Evolutionary conservation across 2,888 invertebrate genomes (phyloP).

Genomic region (Hyalella azteca): DNA sequence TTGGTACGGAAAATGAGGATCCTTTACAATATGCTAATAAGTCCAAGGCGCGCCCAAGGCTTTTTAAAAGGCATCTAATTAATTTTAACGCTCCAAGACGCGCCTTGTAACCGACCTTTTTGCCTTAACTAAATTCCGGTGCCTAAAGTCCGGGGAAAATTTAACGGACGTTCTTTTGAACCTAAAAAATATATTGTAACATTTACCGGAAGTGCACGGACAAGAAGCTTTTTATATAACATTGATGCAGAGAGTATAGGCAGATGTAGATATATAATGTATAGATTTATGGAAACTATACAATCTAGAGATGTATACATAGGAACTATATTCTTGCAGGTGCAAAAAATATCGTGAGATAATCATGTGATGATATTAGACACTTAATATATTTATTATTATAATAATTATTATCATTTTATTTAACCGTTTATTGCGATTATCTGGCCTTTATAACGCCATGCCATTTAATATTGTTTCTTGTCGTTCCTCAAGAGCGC

Average conservation of each 20-base stretch:
- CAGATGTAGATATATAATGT: neutral
- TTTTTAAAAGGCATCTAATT: slow-evolving; percentile 13
- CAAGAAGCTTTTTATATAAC: neutral
- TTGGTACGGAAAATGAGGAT: neutral
- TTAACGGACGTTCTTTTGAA: neutral
- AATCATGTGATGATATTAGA: neutral
- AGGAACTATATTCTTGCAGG: neutral
- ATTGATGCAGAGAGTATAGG: neutral
- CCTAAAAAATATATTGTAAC: neutral
- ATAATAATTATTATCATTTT: too few relatives aligned
- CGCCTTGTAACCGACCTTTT: too few relatives aligned
- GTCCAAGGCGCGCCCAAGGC: neutral
- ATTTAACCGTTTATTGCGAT: too few relatives aligned
- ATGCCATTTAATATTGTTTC: too few relatives aligned
- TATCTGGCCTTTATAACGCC: too few relatives aligned
- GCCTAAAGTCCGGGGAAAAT: too few relatives aligned
- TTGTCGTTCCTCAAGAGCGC: too few relatives aligned
- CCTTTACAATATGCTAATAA: neutral
- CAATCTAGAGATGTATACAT: neutral
- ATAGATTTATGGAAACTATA: neutral
- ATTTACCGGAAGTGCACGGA: neutral
- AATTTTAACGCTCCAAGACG: neutral
- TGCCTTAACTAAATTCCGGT: too few relatives aligned
- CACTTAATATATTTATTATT: neutral
- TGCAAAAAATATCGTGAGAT: neutral